Conservation (phyloP, 2,888 invertebrate species). For the Chrysomela aeneicollis region DNA sequence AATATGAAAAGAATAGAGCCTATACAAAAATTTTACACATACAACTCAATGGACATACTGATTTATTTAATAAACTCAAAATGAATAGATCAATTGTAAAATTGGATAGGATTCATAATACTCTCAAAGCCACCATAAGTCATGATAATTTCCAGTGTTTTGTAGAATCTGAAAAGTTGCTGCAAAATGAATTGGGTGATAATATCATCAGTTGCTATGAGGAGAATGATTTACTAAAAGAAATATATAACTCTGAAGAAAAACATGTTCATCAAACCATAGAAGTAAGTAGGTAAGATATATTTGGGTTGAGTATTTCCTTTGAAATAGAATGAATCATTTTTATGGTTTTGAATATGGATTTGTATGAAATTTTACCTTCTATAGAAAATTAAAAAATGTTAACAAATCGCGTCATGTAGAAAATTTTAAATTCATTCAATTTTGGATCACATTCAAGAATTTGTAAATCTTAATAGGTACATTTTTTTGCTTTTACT, state of each 20-base stretch:
- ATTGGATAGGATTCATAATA: conserved; percentile 1
- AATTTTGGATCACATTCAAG: no score
- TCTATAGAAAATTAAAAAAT: no score
- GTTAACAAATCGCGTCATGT: no score
- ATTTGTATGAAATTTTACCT: no score
- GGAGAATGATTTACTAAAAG: conserved; percentile 22
- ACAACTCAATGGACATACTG: conserved; percentile 40
- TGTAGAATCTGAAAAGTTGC: conserved; percentile 25
- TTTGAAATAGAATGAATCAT: no score
- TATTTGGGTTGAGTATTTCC: background rate
- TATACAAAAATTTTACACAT: conserved; percentile 27
- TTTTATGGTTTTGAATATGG: no score
- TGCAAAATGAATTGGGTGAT: conserved; percentile 23
- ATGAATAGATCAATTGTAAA: conserved; percentile 15
- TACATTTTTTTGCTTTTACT: no score
- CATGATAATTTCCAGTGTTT: conserved; percentile 28
- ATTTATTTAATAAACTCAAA: conserved; percentile 31
- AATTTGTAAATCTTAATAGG: no score
- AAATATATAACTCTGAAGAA: conserved; percentile 23
- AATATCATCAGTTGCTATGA: conserved; percentile 25
- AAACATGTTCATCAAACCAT: conserved; percentile 28
- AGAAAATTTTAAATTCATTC: no score
- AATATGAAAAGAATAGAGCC: conserved; percentile 20
- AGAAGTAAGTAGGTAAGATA: conserved; percentile 31
- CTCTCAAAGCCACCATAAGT: conserved; percentile 22